Conservation (phyloP, 2,797 vertebrate species). For the Manis javanica region DNA sequence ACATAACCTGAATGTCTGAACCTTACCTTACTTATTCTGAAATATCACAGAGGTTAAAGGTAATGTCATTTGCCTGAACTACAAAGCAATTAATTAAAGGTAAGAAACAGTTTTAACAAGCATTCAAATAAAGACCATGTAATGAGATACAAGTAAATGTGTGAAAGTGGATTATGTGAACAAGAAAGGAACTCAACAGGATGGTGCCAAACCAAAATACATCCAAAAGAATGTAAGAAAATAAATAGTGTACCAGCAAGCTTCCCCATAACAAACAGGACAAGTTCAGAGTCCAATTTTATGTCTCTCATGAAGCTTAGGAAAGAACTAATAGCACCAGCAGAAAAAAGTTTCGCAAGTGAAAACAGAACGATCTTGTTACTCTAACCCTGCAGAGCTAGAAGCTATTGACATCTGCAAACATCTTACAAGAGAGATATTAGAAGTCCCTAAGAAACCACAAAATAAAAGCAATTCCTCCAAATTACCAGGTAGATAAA, state of each 20-base stretch:
- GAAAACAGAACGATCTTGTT: conserved; percentile 65
- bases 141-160: neutral
- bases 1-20: neutral
- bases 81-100: neutral
- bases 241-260: neutral
- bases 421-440: conserved; percentile 75
- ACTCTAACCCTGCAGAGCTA: conserved; percentile 68
- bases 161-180: neutral
- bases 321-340: conserved; percentile 61
- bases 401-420: conserved; percentile 76
- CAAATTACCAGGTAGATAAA: conserved; percentile 81
- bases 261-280: neutral
- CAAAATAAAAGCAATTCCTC: conserved; percentile 81
- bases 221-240: conserved; percentile 36
- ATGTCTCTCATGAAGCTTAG: conserved; percentile 35
- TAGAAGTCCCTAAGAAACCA: conserved; percentile 76
- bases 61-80: neutral
- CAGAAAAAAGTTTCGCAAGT: conserved; percentile 62
- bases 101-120: neutral
- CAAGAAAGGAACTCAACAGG: neutral
- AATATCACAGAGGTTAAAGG: neutral
- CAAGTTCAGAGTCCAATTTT: conserved; percentile 22
- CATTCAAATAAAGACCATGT: neutral
- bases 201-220: conserved; percentile 14
- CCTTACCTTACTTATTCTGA: neutral